phyloP scores from a whole-genome alignment of 2,797 vertebrate species.

The Parambassis ranga region DNA sequence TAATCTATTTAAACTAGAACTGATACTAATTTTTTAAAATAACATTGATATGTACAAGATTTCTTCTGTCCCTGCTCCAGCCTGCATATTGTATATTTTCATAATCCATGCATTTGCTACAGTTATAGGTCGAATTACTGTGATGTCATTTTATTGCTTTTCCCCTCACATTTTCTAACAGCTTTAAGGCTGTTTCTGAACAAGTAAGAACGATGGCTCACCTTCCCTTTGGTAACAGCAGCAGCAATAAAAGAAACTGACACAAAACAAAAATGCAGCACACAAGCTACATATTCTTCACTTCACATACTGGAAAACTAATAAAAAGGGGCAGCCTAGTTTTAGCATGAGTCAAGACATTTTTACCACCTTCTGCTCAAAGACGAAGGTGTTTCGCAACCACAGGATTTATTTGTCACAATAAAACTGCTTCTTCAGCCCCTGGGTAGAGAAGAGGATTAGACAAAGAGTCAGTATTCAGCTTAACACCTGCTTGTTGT shows the following conservation, averaged over 20 bases:
- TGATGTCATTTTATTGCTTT: constrained; percentile 12
- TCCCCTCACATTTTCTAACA: constrained; percentile 21
- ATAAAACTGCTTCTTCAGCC: constrained; percentile 37
- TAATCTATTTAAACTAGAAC: no score
- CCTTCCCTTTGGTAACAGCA: not conserved
- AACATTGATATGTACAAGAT: no score
- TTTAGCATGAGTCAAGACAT: constrained; percentile 9
- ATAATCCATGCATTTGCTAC: not conserved
- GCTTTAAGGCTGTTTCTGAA: constrained; percentile 27
- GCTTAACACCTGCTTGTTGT: constrained; percentile 46
- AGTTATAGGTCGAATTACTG: constrained; percentile 9
- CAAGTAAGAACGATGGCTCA: constrained; percentile 23
- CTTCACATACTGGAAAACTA: constrained; percentile 14
- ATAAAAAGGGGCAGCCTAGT: constrained; percentile 15
- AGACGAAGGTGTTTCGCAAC: constrained; percentile 36
- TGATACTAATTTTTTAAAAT: no score
- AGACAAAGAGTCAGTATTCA: constrained; percentile 30
- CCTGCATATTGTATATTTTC: not conserved
- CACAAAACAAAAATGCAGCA: constrained; percentile 15
- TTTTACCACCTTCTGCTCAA: constrained; percentile 39
- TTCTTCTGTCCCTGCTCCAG: not conserved
- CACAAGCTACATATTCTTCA: not conserved
- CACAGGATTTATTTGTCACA: constrained; percentile 50
- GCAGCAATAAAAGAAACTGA: not conserved
- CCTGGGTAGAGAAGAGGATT: constrained; percentile 32